phyloP scores from a whole-genome alignment of 2,113 vertebrate genomes.

The Psilopogon haemacephalus region DNA sequence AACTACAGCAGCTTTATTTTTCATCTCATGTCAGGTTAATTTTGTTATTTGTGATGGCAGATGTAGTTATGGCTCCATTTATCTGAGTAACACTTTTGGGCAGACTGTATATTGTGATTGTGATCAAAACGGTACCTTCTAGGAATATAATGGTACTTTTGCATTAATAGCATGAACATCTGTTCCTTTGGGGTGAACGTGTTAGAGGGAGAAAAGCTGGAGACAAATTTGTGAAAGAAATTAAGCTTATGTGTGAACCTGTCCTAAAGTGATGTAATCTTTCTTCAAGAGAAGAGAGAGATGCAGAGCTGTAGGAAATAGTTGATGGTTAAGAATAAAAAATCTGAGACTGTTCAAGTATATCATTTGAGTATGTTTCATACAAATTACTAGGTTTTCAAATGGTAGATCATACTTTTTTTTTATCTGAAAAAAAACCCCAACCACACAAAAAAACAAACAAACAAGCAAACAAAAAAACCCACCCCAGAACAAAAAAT shows the following conservation, averaged over 20 bases:
- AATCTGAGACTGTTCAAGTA: background rate
- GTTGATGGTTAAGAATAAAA: background rate
- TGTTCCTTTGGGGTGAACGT: background rate
- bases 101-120: background rate
- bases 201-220: background rate
- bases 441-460: too few relatives aligned
- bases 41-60: background rate
- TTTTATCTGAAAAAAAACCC: background rate
- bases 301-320: background rate
- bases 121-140: background rate
- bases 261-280: background rate
- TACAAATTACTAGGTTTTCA: background rate
- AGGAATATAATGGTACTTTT: background rate
- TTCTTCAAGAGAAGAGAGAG: background rate
- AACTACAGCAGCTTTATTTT: background rate
- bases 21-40: background rate
- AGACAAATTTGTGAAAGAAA: background rate
- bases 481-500: too few relatives aligned
- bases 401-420: background rate
- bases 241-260: background rate
- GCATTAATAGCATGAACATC: background rate
- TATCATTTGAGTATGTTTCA: background rate
- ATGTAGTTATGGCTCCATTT: background rate
- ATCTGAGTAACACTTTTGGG: background rate
- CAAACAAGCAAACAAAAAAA: too few relatives aligned